phyloP scores from a whole-genome alignment of 37 sponge, comb jelly and placozoan genomes.

The Petrosia ficiformis region DNA sequence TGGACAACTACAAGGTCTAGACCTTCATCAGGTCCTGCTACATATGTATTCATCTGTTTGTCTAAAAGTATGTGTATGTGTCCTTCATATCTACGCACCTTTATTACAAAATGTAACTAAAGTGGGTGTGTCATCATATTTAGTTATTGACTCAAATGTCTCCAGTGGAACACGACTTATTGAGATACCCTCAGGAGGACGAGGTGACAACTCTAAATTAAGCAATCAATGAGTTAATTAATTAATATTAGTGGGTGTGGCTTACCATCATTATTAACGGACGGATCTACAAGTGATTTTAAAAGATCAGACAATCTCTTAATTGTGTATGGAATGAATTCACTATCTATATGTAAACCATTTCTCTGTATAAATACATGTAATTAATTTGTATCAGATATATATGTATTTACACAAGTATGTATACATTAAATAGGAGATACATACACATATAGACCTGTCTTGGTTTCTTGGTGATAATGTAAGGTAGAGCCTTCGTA shows the following conservation, averaged over 20 bases:
- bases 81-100: too few species aligned
- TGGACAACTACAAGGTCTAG: too few species aligned
- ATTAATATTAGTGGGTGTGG: background rate
- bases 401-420: too few species aligned
- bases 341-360: constrained; percentile 2
- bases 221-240: background rate
- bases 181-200: background rate
- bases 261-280: background rate
- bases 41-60: too few species aligned
- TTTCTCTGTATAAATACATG: background rate
- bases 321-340: constrained; percentile 10
- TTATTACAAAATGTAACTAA: background rate
- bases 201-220: background rate
- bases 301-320: background rate
- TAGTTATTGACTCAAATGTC: background rate
- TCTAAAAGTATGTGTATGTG: too few species aligned
- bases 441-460: too few species aligned
- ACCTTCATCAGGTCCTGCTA: too few species aligned
- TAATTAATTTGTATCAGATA: background rate
- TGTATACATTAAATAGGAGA: too few species aligned
- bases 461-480: too few species aligned
- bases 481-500: too few species aligned
- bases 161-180: background rate
- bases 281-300: background rate
- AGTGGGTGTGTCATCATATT: background rate